Conservation (phyloP, 2,113 vertebrate genomes). For the Laterallus jamaicensis region DNA sequence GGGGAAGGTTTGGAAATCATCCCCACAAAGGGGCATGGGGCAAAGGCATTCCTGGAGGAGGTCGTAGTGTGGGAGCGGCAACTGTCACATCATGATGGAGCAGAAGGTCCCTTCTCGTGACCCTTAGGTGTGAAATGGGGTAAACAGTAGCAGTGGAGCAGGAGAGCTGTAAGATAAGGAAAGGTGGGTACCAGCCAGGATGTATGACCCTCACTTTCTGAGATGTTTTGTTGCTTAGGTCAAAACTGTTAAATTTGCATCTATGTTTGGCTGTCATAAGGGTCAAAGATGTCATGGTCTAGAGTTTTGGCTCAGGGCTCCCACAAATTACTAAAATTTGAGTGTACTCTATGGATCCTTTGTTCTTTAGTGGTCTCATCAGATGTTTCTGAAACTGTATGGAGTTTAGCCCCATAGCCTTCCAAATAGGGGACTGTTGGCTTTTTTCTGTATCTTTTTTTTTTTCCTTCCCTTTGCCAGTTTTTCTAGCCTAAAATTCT, state of each 20-base stretch:
- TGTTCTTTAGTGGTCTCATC: not conserved
- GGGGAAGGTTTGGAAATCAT: not conserved
- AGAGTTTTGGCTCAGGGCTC: not conserved
- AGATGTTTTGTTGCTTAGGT: not conserved
- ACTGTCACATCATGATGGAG: accelerated
- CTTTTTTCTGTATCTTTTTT: accelerated
- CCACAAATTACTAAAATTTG: not conserved
- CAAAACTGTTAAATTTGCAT: not conserved
- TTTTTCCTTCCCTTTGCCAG: not conserved
- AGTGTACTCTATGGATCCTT: not conserved
- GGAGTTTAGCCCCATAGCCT: not conserved
- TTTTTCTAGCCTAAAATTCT: not conserved
- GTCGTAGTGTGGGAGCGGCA: not conserved
- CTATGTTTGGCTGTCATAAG: not conserved
- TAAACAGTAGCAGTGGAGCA: not conserved
- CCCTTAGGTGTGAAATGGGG: not conserved
- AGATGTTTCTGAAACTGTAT: not conserved
- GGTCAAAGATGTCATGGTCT: not conserved
- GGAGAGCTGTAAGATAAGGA: not conserved
- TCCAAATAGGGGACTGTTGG: not conserved
- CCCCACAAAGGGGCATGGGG: accelerated
- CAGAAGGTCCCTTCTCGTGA: not conserved
- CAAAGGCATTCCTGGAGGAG: not conserved
- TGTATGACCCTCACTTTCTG: not conserved
- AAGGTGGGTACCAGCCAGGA: not conserved